Base-by-base conservation (phyloP, 2,888 invertebrate species). In the Erpobdella octoculata region DNA sequence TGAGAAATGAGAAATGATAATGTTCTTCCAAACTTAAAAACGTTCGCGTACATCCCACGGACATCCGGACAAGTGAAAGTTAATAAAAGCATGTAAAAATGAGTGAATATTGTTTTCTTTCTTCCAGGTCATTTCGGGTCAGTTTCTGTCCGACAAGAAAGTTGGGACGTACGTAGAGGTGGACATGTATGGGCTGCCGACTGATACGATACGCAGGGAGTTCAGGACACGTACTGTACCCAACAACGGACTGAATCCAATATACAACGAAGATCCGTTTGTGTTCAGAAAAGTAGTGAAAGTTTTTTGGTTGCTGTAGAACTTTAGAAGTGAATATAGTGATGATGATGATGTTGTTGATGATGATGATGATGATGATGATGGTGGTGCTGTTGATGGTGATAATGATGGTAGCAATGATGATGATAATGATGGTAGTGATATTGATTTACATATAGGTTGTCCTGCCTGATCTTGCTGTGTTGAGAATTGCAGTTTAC, bases 91-190 rank as follows among this genome's bases (percentile, higher is more conserved):
- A n/a, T n/a, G n/a, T n/a, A n/a, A 9, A 53, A 53, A 6, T 28
- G 53, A 53, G 6, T 12, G 18, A 35, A 8, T 46, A 8, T 15
- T 31, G 18, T 1, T 6, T 18, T 21, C 38, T 18, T 68, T 8
- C 73, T 12, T 79, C 8, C 83, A 91, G 90, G 91, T 95, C 35
- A 97, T 98, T 80, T 96, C 97, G 38, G 98, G 97, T 0, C 98
- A 98, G 86, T 98, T 98, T 85, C 88, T 98, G 80, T 97, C 96
- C 0, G 98, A 98, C 85, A 95, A 95, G 85, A 97, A 96, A 84
- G 91, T 96, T 69, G 96, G 97, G 33, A 98, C 98, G 0, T 98
- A 96, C 85, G 98, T 98, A 28, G 98, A 98, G 84, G 97, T 98
- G 74, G 98, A 99, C 85, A 99, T 99, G 98, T 90, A 89, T 80